phyloP scores from a whole-genome alignment of 2,113 vertebrate genomes.

The Colinus virginianus region DNA sequence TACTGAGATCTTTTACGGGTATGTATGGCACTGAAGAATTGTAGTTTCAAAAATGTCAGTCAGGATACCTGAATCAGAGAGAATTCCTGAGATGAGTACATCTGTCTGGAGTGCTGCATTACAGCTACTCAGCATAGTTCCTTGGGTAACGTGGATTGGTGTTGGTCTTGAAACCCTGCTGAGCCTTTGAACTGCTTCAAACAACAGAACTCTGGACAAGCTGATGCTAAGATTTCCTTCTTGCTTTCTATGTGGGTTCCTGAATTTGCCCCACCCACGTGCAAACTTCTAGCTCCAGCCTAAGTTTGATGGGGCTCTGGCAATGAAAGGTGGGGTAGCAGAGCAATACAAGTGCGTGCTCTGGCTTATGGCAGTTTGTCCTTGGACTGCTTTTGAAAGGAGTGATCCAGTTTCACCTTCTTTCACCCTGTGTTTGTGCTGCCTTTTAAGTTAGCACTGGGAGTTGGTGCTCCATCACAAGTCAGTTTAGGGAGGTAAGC shows the following conservation, averaged over 20 bases:
- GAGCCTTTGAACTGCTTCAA: neutral
- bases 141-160: neutral
- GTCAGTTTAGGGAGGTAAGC: neutral
- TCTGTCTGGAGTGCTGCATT: neutral
- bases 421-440: neutral
- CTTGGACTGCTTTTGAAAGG: neutral
- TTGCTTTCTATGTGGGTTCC: neutral
- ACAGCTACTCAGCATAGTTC: fast-evolving
- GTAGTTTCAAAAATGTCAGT: neutral
- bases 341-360: fast-evolving
- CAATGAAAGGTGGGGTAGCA: neutral
- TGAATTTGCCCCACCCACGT: neutral
- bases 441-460: neutral
- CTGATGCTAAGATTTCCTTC: neutral
- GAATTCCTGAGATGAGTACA: neutral
- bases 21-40: neutral
- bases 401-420: neutral
- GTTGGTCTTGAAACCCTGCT: neutral
- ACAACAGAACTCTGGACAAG: neutral
- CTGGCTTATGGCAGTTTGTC: fast-evolving
- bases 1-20: neutral
- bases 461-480: fast-evolving
- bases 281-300: neutral
- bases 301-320: neutral
- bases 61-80: neutral